phyloP scores from a whole-genome alignment of 2,113 vertebrate genomes.

The Hydrolagus affinis region DNA sequence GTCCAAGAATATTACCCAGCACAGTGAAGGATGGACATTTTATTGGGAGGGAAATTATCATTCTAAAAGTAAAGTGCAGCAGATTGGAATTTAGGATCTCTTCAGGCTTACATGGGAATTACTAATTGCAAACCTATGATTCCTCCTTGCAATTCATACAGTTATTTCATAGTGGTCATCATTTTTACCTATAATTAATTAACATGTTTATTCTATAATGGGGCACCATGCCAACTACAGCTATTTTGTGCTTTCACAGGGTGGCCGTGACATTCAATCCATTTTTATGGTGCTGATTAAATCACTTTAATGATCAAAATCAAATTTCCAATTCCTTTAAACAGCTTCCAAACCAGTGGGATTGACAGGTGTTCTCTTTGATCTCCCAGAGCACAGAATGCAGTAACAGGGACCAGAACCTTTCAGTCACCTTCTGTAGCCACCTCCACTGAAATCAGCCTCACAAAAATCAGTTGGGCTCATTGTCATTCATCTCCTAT shows the following conservation, averaged over 20 bases:
- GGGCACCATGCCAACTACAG: not conserved
- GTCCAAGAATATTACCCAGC: no score
- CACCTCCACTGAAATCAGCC: not conserved
- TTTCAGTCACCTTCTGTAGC: not conserved
- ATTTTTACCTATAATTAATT: not conserved
- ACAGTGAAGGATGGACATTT: no score
- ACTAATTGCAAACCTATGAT: not conserved
- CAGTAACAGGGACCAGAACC: not conserved
- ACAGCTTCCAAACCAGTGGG: not conserved
- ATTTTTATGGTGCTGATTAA: not conserved
- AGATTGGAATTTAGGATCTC: no score
- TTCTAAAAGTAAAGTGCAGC: no score
- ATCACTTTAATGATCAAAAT: not conserved
- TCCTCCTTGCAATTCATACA: not conserved
- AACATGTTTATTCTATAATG: not conserved
- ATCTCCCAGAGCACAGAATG: not conserved
- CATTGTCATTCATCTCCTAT: not conserved
- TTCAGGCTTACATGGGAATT: not conserved
- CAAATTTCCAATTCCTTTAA: not conserved
- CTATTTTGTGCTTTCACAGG: not conserved
- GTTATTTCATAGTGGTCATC: not conserved
- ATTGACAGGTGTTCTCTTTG: not conserved
- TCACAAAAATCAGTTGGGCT: not conserved
- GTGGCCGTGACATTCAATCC: not conserved
- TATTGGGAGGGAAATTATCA: no score